These are phyloP conservation scores for Lepilemur septentrionalis DNA, from an alignment of 2,797 vertebrate genomes.

Conservation along the genomic window DNA sequence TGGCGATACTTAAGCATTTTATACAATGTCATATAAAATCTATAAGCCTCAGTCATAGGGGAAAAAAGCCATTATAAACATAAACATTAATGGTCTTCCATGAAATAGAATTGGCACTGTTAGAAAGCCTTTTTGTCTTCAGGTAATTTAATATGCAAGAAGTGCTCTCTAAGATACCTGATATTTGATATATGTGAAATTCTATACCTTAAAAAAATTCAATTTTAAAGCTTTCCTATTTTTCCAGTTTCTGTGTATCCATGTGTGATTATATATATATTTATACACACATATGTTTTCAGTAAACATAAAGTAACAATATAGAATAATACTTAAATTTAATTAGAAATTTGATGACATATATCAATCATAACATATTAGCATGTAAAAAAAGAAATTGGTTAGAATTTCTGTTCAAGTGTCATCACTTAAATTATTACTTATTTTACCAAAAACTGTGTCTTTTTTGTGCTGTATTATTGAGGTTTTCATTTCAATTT, in stretches of 20 bases:
- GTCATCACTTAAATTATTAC: not conserved
- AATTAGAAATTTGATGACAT: not conserved
- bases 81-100: not conserved
- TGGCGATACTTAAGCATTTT: slow-evolving; percentile 74
- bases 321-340: not conserved
- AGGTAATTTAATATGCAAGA: not conserved
- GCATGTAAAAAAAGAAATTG: not conserved
- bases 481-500: slow-evolving; percentile 16
- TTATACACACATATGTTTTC: not conserved
- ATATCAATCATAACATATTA: not conserved
- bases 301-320: not conserved
- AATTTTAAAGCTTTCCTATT: not conserved
- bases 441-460: not conserved
- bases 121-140: not conserved
- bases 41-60: not conserved
- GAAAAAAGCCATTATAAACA: not conserved
- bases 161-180: not conserved
- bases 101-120: not conserved
- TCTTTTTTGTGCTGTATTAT: not conserved
- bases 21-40: not conserved
- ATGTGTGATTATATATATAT: not conserved
- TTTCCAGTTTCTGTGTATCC: not conserved
- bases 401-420: not conserved
- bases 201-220: not conserved
- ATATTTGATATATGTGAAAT: not conserved